Evolutionary conservation across 2,888 invertebrate genomes (phyloP).

Genomic region (Plemyria rubiginata): DNA sequence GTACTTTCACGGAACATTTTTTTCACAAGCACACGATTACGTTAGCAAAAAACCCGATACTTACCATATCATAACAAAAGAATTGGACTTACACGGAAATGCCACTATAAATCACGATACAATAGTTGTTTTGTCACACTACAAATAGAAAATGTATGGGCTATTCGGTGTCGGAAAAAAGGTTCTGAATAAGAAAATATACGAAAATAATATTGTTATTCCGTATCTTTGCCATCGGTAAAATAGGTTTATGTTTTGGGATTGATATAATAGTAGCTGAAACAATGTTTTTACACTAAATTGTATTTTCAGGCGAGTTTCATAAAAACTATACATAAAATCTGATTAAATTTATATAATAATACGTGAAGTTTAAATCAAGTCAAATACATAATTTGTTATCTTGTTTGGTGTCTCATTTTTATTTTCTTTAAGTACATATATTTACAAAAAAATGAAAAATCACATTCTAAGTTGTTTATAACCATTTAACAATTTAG

Average conservation of each 20-base stretch:
- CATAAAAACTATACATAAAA: no score
- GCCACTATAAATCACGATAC: constrained; percentile 44
- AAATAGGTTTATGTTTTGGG: constrained; percentile 13
- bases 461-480: no score
- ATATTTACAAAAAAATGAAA: no score
- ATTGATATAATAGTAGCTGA: background rate
- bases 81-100: constrained; percentile 38
- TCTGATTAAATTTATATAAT: no score
- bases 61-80: constrained; percentile 32
- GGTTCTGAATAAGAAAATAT: constrained; percentile 31
- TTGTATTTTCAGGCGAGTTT: no score
- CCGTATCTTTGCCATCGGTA: constrained; percentile 14
- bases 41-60: constrained; percentile 14
- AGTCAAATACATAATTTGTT: no score
- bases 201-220: constrained; percentile 10
- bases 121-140: constrained; percentile 42
- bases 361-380: no score
- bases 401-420: no score
- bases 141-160: constrained; percentile 47
- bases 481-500: no score
- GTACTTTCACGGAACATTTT: background rate
- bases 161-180: constrained; percentile 31
- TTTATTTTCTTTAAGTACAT: no score
- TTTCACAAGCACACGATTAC: background rate
- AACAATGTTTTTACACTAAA: background rate